A percentile compares a stretch with the other conserved stretches of the same genome.
Conservation (phyloP, 2,888 invertebrate genomes). For the Phengaris alcon region DNA sequence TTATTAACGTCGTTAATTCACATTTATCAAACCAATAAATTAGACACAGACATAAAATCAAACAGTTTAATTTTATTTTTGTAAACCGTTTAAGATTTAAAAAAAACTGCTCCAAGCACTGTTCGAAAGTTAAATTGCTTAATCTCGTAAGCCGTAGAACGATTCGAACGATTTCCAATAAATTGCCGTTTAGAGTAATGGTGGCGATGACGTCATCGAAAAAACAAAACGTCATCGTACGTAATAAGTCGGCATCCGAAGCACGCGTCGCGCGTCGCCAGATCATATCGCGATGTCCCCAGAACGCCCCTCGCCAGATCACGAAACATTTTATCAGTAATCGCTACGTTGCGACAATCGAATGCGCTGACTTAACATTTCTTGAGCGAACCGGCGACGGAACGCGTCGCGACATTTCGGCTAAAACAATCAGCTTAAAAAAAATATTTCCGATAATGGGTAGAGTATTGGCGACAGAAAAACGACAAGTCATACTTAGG, state of each 20-base stretch:
- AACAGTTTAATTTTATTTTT: background rate
- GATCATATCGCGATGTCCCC: conserved; percentile 74
- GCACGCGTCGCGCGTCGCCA: conserved; percentile 75
- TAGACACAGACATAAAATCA: conserved; percentile 23
- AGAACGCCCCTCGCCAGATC: conserved; percentile 51
- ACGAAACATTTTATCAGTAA: conserved; percentile 41
- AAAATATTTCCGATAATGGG: conserved; percentile 54
- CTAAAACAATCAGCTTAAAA: conserved; percentile 67
- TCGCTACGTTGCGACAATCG: conserved; percentile 51
- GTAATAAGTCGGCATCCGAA: conserved; percentile 75
- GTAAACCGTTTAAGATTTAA: background rate
- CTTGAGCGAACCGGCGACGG: conserved; percentile 49
- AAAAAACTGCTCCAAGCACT: conserved; percentile 2
- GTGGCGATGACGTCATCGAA: conserved; percentile 59
- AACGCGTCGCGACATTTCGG: conserved; percentile 48
- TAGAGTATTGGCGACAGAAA: conserved; percentile 58
- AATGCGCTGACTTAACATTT: conserved; percentile 45
- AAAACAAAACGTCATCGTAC: conserved; percentile 71
- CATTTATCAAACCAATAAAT: background rate
- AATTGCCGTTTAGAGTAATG: conserved; percentile 71
- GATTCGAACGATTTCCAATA: conserved; percentile 63
- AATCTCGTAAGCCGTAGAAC: conserved; percentile 49
- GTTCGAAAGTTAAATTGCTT: conserved; percentile 36
- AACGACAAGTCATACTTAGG: background rate
- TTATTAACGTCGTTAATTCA: conserved; percentile 7